Conservation (phyloP, 2,888 invertebrate genomes). For the Arrhopalites spinosus region DNA sequence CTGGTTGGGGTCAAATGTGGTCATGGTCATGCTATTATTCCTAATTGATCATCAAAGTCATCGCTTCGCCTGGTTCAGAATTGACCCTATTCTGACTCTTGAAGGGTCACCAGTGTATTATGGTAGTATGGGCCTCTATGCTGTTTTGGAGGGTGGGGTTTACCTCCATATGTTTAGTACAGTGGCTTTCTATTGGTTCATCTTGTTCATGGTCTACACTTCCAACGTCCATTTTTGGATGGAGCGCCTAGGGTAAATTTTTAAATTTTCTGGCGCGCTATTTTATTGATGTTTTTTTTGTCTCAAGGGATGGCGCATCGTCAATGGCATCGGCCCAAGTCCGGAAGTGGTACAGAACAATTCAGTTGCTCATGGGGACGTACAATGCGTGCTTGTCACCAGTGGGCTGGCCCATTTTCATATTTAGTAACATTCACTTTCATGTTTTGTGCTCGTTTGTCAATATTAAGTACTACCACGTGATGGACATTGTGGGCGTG, state of each 20-base stretch:
- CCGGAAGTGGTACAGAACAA: not conserved
- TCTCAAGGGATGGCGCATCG: too few species aligned
- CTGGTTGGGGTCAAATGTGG: not conserved
- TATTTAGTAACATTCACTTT: not conserved
- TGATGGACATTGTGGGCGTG: not conserved
- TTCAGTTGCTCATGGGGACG: not conserved
- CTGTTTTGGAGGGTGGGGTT: not conserved
- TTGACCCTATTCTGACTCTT: not conserved
- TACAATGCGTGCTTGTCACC: not conserved
- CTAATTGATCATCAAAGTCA: not conserved
- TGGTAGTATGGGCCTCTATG: not conserved
- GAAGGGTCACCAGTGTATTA: not conserved
- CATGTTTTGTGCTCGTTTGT: not conserved
- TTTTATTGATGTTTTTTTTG: too few species aligned
- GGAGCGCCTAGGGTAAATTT: not conserved
- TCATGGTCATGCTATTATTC: not conserved
- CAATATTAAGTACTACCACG: not conserved
- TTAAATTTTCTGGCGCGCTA: not conserved
- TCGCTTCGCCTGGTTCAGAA: not conserved
- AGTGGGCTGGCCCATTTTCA: not conserved
- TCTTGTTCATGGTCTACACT: not conserved
- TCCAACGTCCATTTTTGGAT: not conserved
- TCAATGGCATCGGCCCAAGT: too few species aligned
- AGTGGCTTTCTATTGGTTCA: not conserved
- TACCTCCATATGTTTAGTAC: not conserved